Percentiles rank a stretch among this genome's conserved stretches.
phyloP scores from a whole-genome alignment of 2,113 vertebrate genomes.

The Melanostigma gelatinosum region DNA sequence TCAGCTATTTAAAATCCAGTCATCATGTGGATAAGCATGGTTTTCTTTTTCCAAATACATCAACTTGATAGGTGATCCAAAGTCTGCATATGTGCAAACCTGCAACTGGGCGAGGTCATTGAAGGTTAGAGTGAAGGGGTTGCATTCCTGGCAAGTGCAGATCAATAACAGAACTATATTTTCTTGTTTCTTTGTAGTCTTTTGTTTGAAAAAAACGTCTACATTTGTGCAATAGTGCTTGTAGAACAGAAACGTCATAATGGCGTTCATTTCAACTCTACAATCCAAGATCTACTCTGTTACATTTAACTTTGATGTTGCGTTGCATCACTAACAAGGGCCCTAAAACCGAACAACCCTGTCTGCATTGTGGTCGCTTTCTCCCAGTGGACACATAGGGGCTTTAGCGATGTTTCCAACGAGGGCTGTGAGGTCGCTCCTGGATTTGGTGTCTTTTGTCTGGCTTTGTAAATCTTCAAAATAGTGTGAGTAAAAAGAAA shows the following conservation, averaged over 20 bases:
- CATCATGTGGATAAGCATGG: constrained; percentile 16
- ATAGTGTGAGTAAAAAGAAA: constrained; percentile 50
- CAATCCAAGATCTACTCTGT: neutral
- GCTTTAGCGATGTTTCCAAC: constrained; percentile 63
- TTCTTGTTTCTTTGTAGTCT: neutral
- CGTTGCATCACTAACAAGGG: constrained; percentile 38
- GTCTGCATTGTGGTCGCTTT: constrained; percentile 44
- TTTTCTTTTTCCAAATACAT: constrained; percentile 35
- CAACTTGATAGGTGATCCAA: constrained; percentile 31
- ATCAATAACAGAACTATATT: neutral
- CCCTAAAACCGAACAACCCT: constrained; percentile 41
- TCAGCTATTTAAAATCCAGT: constrained; percentile 51
- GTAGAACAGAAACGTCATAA: neutral
- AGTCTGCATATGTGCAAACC: constrained; percentile 34
- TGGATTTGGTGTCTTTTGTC: constrained; percentile 72
- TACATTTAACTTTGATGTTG: neutral
- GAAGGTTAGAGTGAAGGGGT: constrained; percentile 27
- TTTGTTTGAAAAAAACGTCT: neutral
- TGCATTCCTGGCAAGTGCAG: constrained; percentile 7
- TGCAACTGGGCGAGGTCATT: constrained; percentile 43
- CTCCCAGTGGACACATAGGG: constrained; percentile 66
- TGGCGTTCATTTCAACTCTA: neutral
- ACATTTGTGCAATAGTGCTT: neutral
- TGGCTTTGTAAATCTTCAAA: constrained; percentile 77
- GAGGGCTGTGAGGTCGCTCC: constrained; percentile 48